Base-by-base conservation (phyloP, 1,140 invertebrate genomes). In the Forficula auricularia region DNA sequence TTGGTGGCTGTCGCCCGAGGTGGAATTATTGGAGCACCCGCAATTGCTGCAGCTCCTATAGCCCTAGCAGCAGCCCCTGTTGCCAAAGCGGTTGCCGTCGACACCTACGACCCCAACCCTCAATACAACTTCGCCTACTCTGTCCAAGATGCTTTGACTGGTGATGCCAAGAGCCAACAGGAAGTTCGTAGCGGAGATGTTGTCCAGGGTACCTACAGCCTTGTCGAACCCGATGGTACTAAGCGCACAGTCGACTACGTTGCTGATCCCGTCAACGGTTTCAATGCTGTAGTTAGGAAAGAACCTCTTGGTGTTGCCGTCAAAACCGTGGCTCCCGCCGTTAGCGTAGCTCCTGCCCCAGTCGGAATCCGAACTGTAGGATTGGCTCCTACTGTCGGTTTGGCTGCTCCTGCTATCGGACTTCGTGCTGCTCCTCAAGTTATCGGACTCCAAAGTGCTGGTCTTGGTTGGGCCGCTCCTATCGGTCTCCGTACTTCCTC, bases 51-150 rank as follows among this genome's bases (percentile, higher is more conserved):
- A 12, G 33, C 45, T 10, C 12, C 45, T 35, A 18, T 43, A 19
- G 45, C 44, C 30, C 44, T 46, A 35, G 48, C 40, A 10, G 45
- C 45, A 15, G 44, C 22, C 10, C 40, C 47, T 6, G 13, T 34
- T 4, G 46, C 37, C 27, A 39, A 42, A 16, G 34, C 32, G 3
- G 31, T 39, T 32, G 38, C 32, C 38, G 32, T 19, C 44, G 49
- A 27, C 10, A 27, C 22, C 22, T 6, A 6, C 22, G 22, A 27
- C 47, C 49, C 41, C 41, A 43, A 37, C 44, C 22, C 22, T 27
- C 22, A 27, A 42, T 66, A 71, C 55, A 63, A 61, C 38, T 66
- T 66, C 50, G 62, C 63, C 27, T 71, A 48, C 46, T 18, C 16
- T 31, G 40, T 52, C 19, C 20, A 42, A 13, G 50, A 52, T 38